Base-by-base conservation (phyloP, 2,797 vertebrate genomes). In the Malacoraja senta region DNA sequence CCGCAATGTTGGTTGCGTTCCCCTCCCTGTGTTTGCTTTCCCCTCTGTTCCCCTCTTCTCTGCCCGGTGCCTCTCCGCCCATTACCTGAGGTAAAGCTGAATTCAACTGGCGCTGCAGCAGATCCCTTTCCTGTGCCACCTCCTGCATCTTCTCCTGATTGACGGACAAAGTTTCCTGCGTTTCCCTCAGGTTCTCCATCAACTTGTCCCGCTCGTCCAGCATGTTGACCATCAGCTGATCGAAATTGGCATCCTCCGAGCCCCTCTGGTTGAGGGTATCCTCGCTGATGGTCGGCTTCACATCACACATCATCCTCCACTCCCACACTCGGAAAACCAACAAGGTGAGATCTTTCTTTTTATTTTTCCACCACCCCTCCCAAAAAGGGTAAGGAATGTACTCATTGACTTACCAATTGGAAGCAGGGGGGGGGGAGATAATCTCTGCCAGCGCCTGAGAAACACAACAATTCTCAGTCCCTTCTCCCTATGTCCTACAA, bases 141-240 rank as follows among this genome's bases (percentile, higher is more conserved):
- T 98, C 98, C 96, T 99, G 98, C 93, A 99, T 97, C 95, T 97
- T 98, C 94, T 96, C 96, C 96, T 99, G 98, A 19, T 97, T 98
- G 94, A 97, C 97, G 29, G 97, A 96, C n/a, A 99, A 96, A 0
- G 97, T 98, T 96, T 99, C 98, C 1, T 98, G 98, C 7, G 97
- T 98, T 97, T 99, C 98, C 84, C 98, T 97, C 93, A 99, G 96
- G 19, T 98, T 98, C 95, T 99, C 98, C 95, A 99, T 97, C 94
- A 99, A 97, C 96, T 98, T 99, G 96, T 99, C 98, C 94, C 98
- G 96, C 96, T 99, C 98, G 8, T 99, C 98, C 97, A 99, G 96
- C 98, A 99, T 99, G 96, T 98, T 99, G 95, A 99, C 98, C 98
- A 99, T 99, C 95, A 99, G 97, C 96, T 99, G 98, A 96, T 99